Base-by-base conservation (phyloP, 2,888 invertebrate genomes). In the Athalia cordata region DNA sequence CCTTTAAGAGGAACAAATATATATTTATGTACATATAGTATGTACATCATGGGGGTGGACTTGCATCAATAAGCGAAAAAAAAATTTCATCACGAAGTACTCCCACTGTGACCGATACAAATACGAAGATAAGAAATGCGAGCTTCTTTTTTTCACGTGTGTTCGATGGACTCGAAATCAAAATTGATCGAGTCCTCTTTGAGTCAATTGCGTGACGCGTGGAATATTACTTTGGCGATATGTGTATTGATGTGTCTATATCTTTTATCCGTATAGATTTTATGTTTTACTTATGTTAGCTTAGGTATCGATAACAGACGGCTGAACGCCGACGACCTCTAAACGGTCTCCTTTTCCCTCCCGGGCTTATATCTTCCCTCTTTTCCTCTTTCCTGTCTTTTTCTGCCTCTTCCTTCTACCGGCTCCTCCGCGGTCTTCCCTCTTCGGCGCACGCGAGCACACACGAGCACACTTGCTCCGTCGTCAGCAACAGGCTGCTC, bases 401-500 rank as follows among this genome's bases (percentile, higher is more conserved):
- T 80, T 70, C 77, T 67, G 77, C 80, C 75, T 78, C 80, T 77
- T 82, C 80, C 81, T 78, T 79, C 79, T 78, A 77, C 79, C 29
- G 29, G 29, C 29, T 29, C 29, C 29, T 29, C 29, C 29, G 29
- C 29, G 77, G 76, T 77, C 78, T 72, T 68, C 76, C 61, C 79
- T 75, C 61, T 75, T 62, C 29, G 75, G 61, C 62, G 50, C 75
- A 75, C 75, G 75, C 62, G 75, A 75, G 62, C 81, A 82, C 84
- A 83, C 82, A 83, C 82, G 81, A 79, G 79, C 80, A 75, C 79
- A 77, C 77, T 79, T 81, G 81, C 79, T 81, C 72, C 80, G 84
- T 84, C 84, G 84, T 83, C 86, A 87, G 88, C 88, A 88, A 88
- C 88, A 88, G 88, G 88, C 88, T 87, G 86, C 81, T 82, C 80